Evolutionary conservation across 35 echinoderm and acorn worm species (phyloP), one percentile per base, ranked within the genome.

Genomic region (Amphiura filiformis): DNA sequence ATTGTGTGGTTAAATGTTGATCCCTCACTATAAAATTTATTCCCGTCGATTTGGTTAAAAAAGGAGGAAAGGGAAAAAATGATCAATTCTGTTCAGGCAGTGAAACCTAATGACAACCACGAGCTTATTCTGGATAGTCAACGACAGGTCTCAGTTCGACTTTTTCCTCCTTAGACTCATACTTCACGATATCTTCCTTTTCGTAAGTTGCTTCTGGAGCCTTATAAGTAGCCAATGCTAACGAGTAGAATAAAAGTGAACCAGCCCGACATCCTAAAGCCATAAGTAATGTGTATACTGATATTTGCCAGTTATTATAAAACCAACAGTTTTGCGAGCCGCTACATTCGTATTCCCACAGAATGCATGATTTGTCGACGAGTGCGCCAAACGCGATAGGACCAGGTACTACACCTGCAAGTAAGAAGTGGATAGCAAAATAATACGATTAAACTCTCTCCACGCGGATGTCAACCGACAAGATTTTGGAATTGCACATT

Each of bases 311-410:
- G 76, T 95, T 95, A 47, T 90, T 56, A 37, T 95, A 95, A 20
- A 92, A 31, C 93, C 93, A 95, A 76, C 93, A 85, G 41, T 37
- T 78, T 32, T 40, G 81, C 7, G 49, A 15, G 12, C 81, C 57
- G 23, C 85, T 87, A 80, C 91, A 89, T 0, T 57, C 82, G 0
- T 65, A 31, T 57, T 94, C 87, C 92, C 92, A 94, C 11, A 94
- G 33, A 9, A 94, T 57, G 36, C 92, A 94, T 23, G 92, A 86
- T 18, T 65, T 90, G 82, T 94, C 92, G 35, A 94, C 82, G 20
- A 94, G 92, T 26, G 49, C 41, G 14, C 92, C 92, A 44, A 94
- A 90, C 20, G 90, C 84, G 39, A 94, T 94, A 37, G 92, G 92
- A 31, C 92, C 92, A 39, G 92, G 92, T 18, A 94, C 84, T 31